Evolutionary conservation across 2,888 invertebrate species (phyloP).

Genomic region (Erynnis tages): DNA sequence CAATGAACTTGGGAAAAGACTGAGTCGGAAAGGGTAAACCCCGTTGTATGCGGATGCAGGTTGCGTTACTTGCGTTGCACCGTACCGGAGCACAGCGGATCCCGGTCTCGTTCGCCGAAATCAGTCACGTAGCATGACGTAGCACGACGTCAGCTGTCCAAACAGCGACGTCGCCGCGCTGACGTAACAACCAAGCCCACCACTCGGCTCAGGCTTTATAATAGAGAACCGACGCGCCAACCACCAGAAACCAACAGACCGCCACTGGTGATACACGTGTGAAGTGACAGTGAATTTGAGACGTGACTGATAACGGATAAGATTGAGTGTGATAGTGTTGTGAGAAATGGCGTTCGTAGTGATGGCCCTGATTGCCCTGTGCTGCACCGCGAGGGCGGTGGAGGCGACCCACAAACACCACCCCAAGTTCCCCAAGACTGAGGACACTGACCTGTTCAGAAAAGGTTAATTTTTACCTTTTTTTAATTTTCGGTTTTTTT

Average conservation of each 20-base stretch:
- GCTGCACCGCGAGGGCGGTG: constrained; percentile 39
- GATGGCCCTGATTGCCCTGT: constrained; percentile 55
- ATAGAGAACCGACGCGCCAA: constrained; percentile 50
- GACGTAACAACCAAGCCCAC: constrained; percentile 51
- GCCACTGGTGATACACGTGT: constrained; percentile 58
- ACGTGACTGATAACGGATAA: constrained; percentile 18
- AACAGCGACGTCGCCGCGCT: constrained; percentile 37
- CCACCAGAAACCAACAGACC: constrained; percentile 60
- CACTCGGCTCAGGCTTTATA: constrained; percentile 65
- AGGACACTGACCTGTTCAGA: constrained; percentile 44
- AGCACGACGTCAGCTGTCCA: constrained; percentile 36
- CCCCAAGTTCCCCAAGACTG: constrained; percentile 57
- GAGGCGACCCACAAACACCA: constrained; percentile 52
- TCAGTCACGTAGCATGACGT: constrained; percentile 43
- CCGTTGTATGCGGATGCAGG: constrained; percentile 14
- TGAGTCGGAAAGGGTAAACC: constrained; percentile 8
- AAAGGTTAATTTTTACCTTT: no score
- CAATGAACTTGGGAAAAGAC: no score
- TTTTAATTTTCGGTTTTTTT: no score
- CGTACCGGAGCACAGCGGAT: constrained; percentile 13
- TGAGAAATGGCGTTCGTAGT: constrained; percentile 59
- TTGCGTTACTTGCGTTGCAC: constrained; percentile 7
- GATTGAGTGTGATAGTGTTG: constrained; percentile 40
- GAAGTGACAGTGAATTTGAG: constrained; percentile 33
- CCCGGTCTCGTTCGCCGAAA: constrained; percentile 23